These are phyloP conservation scores for Amphiura filiformis DNA, from an alignment of 35 echinoderm and acorn worm genomes.

Conservation along the genomic window DNA sequence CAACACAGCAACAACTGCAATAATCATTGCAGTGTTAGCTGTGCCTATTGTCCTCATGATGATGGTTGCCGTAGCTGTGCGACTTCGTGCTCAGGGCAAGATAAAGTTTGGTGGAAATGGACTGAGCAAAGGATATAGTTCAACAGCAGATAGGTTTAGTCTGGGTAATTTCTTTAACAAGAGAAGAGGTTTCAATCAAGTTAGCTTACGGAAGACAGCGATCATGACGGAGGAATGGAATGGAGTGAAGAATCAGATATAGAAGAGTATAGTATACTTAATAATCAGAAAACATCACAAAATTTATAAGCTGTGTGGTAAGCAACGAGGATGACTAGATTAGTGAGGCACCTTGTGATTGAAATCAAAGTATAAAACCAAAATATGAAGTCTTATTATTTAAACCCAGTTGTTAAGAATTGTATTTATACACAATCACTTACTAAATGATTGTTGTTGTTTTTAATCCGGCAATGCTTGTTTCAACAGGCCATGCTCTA, in stretches of 20 bases:
- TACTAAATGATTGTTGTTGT: no score
- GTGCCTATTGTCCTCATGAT: slow-evolving; percentile 91
- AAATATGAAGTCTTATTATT: no score
- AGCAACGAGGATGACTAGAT: neutral
- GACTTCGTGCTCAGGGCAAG: slow-evolving; percentile 79
- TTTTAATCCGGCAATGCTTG: no score
- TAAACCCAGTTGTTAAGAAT: no score
- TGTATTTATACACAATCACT: no score
- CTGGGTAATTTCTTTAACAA: slow-evolving; percentile 89
- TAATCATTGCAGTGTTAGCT: slow-evolving; percentile 77
- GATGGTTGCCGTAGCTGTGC: slow-evolving; percentile 70
- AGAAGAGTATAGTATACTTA: slow-evolving; percentile 92
- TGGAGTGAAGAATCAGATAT: slow-evolving; percentile 94
- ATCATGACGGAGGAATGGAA: slow-evolving; percentile 56
- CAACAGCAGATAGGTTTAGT: slow-evolving; percentile 61
- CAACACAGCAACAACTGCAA: slow-evolving; percentile 52
- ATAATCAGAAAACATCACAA: slow-evolving; percentile 79
- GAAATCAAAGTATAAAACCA: no score
- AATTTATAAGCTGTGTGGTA: slow-evolving; percentile 61
- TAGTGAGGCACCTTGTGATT: neutral
- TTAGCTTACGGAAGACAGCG: slow-evolving; percentile 92
- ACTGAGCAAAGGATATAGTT: slow-evolving; percentile 1
- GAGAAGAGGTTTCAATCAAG: slow-evolving; percentile 85
- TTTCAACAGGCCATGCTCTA: no score
- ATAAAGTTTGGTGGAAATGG: slow-evolving; percentile 18